Base-by-base conservation (phyloP, 2,888 invertebrate species). In the Carpatolechia fugitivella region DNA sequence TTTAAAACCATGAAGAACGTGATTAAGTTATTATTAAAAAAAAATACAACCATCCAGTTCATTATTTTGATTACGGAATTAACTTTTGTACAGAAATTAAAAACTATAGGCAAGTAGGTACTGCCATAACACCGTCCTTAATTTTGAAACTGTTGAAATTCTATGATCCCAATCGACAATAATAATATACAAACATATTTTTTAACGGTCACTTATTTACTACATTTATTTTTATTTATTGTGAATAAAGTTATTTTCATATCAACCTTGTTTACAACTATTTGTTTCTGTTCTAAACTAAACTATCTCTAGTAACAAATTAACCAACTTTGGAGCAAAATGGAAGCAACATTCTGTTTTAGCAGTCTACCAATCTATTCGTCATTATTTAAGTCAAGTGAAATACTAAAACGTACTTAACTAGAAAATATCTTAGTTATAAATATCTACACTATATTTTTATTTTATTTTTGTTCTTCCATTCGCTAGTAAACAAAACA, bases 381-480 rank as follows among this genome's bases (percentile, higher is more conserved):
- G 18, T 10, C 20, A 10, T 24, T 24, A 4, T 24, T 41, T n/a
- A 41, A n/a, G n/a, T 41, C 13, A 29, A 44, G 44, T 44, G 44
- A 44, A 44, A 44, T 44, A 44, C 44, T 44, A 44, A 13, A 44
- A 44, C 44, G 31, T 48, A 48, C 48, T 33, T 48, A 33, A 33
- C 33, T 33, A 48, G 11, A 16, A 11, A 48, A 48, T 16, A 31
- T 8, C 30, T 24, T 44, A 11, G 13, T 20, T 44, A 29, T 44
- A 20, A 18, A 44, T 13, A n/a, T 11, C 11, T 44, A 44, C 24
- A 3, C n/a, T 11, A 33, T 33, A 11, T 33, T 11, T 33, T 8
- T 11, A 33, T 24, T 24, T 24, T 4, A 24, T 24, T 24, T 24
- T 4, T 6, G 6, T 4, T 24, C 24, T 4, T 4, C 6, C 24